Base-by-base conservation (phyloP, 1,140 invertebrate genomes). In the Lasaia peninsularis region DNA sequence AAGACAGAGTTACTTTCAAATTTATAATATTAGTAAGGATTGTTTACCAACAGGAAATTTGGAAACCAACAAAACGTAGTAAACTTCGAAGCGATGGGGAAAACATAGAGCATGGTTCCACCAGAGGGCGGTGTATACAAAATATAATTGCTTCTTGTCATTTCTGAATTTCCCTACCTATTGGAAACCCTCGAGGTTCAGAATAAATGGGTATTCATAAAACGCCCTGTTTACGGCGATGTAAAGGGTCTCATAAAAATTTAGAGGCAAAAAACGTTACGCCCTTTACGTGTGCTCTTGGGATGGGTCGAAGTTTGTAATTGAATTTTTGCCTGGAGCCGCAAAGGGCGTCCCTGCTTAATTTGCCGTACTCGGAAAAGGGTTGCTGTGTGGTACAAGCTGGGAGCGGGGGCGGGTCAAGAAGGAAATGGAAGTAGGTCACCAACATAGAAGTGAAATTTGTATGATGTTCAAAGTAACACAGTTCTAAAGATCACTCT, bases 261-360 rank as follows among this genome's bases (percentile, higher is more conserved):
- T 87, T 86, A 87, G 75, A 80, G 75, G 78, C 72, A 80, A 82
- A 82, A 80, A 80, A 66, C 65, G 71, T 73, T 28, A 64, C 65
- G 60, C 84, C 84, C 82, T 88, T 81, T 78, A 75, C 75, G 73
- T 64, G 66, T 71, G 63, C 79, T 81, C 80, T 72, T 86, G 80
- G 80, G 82, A 83, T 80, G 75, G 78, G 63, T 61, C 74, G 73
- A 86, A 87, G 78, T 87, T 87, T 75, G 82, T 87, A 87, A 87
- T 86, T 87, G 84, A 87, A 87, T 87, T 87, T 85, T 87, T 84
- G 82, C 84, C 82, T 80, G 70, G 68, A 82, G 84, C 84, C 84
- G 79, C 80, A 86, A 85, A 87, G 81, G 84, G 82, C 78, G 73
- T 72, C 73, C 77, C 74, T 86, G 85, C 85, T 81, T 86, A 86